Conservation (phyloP, 2,113 vertebrate species). For the Isichthys henryi region DNA sequence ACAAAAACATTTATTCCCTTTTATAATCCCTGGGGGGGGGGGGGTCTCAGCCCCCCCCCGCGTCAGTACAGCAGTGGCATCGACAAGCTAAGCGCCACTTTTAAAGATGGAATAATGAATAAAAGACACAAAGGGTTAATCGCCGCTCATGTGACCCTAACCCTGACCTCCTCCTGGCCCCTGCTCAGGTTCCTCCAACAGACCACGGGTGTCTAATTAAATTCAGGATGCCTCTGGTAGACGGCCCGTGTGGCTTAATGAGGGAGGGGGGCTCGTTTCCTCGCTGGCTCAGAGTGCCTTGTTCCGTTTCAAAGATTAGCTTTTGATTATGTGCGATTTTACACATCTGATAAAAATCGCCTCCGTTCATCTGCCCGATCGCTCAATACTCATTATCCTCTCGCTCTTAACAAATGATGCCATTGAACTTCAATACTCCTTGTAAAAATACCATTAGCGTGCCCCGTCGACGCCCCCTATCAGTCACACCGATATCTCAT, state of each 20-base stretch:
- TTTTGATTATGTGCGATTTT: conserved; percentile 54
- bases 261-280: conserved; percentile 41
- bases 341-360: conserved; percentile 50
- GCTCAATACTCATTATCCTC: conserved; percentile 43
- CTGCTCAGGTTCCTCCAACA: background rate
- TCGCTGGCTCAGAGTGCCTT: conserved; percentile 42
- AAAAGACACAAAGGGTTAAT: background rate
- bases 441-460: conserved; percentile 34
- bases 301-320: conserved; percentile 59
- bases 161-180: background rate
- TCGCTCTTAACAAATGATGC: conserved; percentile 33
- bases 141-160: background rate
- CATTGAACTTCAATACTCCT: conserved; percentile 33
- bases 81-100: background rate
- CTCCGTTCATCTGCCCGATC: conserved; percentile 48
- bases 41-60: background rate
- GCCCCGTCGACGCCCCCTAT: conserved; percentile 13
- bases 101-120: background rate
- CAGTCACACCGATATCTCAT: conserved; percentile 26
- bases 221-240: background rate
- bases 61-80: background rate
- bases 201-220: conserved; percentile 14
- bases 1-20: background rate
- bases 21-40: background rate
- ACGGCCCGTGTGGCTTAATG: background rate